phyloP scores from a whole-genome alignment of 30 jellyfish, hydroid and myxozoan genomes.

The Turritopsis rubra region DNA sequence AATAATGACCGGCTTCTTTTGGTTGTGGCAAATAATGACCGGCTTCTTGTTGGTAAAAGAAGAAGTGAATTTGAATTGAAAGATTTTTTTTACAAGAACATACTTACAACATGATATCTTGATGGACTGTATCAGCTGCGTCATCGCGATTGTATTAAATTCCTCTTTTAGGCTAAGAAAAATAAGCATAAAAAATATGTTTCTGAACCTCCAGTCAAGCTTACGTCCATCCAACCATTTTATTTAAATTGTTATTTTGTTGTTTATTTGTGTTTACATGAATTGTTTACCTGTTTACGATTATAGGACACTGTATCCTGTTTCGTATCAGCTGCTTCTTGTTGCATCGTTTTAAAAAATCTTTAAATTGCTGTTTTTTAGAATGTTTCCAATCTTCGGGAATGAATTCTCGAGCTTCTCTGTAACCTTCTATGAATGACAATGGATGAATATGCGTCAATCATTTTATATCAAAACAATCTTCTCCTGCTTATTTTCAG shows the following conservation, averaged over 20 bases:
- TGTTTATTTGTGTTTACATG: neutral
- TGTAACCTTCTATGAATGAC: constrained; percentile 22
- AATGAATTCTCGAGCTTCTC: constrained; percentile 28
- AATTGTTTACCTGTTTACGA: constrained; percentile 32
- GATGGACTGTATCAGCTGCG: neutral
- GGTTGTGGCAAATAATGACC: neutral
- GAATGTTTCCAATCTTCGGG: constrained; percentile 41
- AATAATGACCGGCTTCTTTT: no score
- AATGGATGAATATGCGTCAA: neutral
- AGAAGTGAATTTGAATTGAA: neutral
- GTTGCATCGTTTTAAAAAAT: constrained; percentile 1
- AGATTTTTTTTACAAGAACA: neutral
- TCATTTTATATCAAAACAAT: neutral
- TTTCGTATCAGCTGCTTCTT: constrained; percentile 9
- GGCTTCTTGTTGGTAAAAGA: neutral
- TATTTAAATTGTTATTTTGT: neutral
- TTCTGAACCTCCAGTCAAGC: neutral
- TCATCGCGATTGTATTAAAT: neutral
- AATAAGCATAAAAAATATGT: neutral
- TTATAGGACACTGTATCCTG: constrained; percentile 33
- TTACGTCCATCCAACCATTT: neutral
- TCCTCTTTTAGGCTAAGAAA: neutral
- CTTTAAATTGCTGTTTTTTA: constrained; percentile 12
- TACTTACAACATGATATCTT: neutral
- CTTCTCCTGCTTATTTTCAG: no score